phyloP scores from a whole-genome alignment of 2,888 invertebrate genomes.

The Stenichneumon culpator region DNA sequence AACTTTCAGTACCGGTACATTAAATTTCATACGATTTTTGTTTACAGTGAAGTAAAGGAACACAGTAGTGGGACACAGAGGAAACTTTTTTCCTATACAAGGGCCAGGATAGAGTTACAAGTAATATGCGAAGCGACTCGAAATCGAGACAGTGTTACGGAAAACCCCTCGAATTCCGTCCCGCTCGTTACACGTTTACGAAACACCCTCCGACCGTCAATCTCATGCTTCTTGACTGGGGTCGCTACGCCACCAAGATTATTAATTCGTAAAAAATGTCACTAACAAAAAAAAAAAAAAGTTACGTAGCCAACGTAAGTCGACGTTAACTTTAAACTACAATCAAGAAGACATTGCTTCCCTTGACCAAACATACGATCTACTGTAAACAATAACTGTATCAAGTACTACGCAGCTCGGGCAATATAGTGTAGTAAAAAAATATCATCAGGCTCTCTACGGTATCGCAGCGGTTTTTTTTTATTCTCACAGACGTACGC shows the following conservation, averaged over 20 bases:
- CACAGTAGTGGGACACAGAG: slow-evolving; percentile 4
- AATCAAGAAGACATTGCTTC: slow-evolving; percentile 17
- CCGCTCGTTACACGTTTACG: slow-evolving; percentile 34
- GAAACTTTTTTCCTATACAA: slow-evolving; percentile 12
- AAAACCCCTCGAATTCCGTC: slow-evolving; percentile 11
- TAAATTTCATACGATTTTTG: too few relatives aligned
- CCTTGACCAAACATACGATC: slow-evolving; percentile 22
- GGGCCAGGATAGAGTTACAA: slow-evolving; percentile 19
- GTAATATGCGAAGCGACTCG: slow-evolving; percentile 20
- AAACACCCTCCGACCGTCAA: slow-evolving; percentile 46
- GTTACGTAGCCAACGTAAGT: slow-evolving; percentile 38
- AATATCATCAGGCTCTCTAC: slow-evolving; percentile 50
- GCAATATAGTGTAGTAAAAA: slow-evolving; percentile 10
- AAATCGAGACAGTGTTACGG: slow-evolving; percentile 14
- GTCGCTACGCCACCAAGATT: slow-evolving; percentile 57
- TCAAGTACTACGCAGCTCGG: slow-evolving; percentile 30
- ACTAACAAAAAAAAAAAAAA: slow-evolving; percentile 36
- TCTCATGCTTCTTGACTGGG: slow-evolving; percentile 58
- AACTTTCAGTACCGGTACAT: too few relatives aligned
- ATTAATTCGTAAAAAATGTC: slow-evolving; percentile 27
- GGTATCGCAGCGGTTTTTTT: slow-evolving; percentile 29
- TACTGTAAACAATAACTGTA: slow-evolving; percentile 48
- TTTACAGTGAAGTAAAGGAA: neutral
- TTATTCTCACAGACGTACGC: slow-evolving; percentile 17
- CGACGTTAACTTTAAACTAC: slow-evolving; percentile 50